A percentile compares a stretch with the other conserved stretches of the same genome.
Evolutionary conservation across 2,888 invertebrate species (phyloP).

Genomic region (Itoplectis maculator): DNA sequence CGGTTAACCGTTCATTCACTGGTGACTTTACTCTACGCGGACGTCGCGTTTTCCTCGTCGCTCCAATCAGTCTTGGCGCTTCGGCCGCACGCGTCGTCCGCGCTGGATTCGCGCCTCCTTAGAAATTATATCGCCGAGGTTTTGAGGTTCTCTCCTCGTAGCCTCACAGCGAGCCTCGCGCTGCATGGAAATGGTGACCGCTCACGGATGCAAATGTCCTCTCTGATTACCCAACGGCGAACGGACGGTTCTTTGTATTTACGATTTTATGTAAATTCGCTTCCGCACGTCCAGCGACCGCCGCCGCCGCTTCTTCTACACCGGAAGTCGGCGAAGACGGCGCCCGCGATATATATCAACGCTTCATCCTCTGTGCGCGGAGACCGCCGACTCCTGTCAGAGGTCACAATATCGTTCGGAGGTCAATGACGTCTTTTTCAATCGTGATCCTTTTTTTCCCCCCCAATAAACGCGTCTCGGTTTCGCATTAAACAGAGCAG

Average conservation of each 20-base stretch:
- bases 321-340: slow-evolving; percentile 74
- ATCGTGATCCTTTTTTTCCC: slow-evolving; percentile 36
- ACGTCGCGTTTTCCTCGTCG: no score
- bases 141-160: no score
- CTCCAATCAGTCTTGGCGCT: slow-evolving; percentile 35
- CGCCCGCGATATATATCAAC: slow-evolving; percentile 17
- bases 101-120: slow-evolving; percentile 6
- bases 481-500: not conserved
- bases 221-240: slow-evolving; percentile 71
- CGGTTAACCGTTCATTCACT: no score
- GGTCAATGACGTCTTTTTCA: slow-evolving; percentile 68
- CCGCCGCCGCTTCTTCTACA: slow-evolving; percentile 64
- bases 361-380: slow-evolving; percentile 41
- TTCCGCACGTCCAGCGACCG: slow-evolving; percentile 64
- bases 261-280: slow-evolving; percentile 74
- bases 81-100: slow-evolving; percentile 14
- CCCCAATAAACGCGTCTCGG: slow-evolving; percentile 10
- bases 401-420: slow-evolving; percentile 68
- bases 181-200: slow-evolving; percentile 29
- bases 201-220: slow-evolving; percentile 72
- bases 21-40: no score
- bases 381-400: slow-evolving; percentile 44
- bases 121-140: not conserved
- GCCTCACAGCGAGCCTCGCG: no score
- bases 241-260: slow-evolving; percentile 71